These are phyloP conservation scores for Anolis carolinensis DNA, from an alignment of 2,113 vertebrate genomes.

Conservation along the genomic window DNA sequence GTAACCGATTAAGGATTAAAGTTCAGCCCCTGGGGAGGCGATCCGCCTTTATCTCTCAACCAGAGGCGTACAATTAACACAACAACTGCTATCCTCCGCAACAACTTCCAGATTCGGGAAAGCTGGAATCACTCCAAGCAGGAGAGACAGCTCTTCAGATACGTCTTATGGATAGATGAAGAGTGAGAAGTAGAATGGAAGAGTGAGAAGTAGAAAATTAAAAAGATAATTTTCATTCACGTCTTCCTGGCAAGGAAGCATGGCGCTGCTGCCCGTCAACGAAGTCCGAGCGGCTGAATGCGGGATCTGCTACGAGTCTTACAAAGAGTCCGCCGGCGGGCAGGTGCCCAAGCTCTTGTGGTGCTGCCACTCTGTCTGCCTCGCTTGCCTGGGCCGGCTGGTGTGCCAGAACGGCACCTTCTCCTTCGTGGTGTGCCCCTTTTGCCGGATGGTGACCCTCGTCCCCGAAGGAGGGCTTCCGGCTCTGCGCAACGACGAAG, in stretches of 20 bases:
- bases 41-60: not conserved
- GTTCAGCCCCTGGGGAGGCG: not conserved
- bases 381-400: slow-evolving; percentile 58
- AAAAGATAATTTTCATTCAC: not conserved
- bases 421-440: slow-evolving; percentile 58
- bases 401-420: not conserved
- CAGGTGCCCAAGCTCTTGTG: slow-evolving; percentile 50
- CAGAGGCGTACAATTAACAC: not conserved
- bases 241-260: not conserved
- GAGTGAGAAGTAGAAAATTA: not conserved
- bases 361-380: slow-evolving; percentile 66
- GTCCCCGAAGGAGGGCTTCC: slow-evolving; percentile 36
- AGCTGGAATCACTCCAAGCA: fast-evolving
- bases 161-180: too few species aligned
- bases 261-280: not conserved
- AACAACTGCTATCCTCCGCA: not conserved
- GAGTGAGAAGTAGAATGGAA: too few species aligned
- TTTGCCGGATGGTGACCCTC: slow-evolving; percentile 40
- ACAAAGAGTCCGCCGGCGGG: fast-evolving
- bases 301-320: slow-evolving; percentile 67
- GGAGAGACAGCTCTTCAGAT: not conserved
- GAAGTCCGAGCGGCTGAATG: slow-evolving; percentile 39
- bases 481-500: slow-evolving; percentile 30
- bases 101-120: not conserved
- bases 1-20: slow-evolving; percentile 36